Conservation (phyloP, 2,113 vertebrate species). For the Noctilio leporinus region DNA sequence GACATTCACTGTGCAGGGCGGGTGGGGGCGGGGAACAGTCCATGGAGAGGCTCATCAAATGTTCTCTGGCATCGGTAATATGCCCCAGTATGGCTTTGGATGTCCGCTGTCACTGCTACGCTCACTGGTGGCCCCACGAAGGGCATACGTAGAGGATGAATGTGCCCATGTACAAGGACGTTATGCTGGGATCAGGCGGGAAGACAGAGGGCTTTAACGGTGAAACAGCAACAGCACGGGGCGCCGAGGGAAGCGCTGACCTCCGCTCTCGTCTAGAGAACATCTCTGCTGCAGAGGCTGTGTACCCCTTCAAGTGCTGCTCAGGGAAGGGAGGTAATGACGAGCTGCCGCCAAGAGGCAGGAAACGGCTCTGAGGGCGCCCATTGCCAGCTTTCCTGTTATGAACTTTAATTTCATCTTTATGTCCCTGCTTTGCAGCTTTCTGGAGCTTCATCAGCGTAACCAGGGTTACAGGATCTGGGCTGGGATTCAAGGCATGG, state of each 20-base stretch:
- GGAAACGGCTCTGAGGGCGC: background rate
- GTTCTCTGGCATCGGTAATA: background rate
- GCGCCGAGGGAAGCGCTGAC: background rate
- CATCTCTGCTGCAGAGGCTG: fast-evolving
- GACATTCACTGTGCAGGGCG: background rate
- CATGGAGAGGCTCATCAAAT: background rate
- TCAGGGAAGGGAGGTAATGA: fast-evolving
- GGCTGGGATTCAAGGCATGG: background rate
- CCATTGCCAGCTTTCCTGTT: background rate
- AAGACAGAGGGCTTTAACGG: background rate
- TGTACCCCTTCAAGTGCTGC: background rate
- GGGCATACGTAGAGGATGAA: background rate
- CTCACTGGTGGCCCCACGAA: background rate
- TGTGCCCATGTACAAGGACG: background rate
- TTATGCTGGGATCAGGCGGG: background rate
- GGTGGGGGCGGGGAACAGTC: background rate
- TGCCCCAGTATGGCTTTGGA: background rate
- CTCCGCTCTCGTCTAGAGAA: background rate
- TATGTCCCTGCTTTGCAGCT: background rate
- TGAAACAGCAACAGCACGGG: background rate
- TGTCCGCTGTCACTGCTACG: background rate
- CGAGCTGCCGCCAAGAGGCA: background rate
- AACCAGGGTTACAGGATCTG: background rate
- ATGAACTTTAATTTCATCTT: background rate
- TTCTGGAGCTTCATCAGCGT: background rate